phyloP scores from a whole-genome alignment of 2,113 vertebrate species.

The Porphyrio hochstetteri region DNA sequence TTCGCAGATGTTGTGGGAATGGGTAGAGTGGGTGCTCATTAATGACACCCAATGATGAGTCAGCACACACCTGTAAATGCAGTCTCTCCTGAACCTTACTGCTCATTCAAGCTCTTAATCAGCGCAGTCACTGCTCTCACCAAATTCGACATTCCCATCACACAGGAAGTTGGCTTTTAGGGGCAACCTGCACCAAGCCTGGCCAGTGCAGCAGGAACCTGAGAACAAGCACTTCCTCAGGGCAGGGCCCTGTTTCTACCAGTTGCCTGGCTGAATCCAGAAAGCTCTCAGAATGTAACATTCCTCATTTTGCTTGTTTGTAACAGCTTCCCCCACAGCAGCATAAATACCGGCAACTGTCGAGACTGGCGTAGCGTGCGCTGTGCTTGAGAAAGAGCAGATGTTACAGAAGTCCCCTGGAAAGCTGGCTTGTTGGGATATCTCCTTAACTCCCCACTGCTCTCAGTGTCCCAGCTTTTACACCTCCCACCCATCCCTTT shows the following conservation, averaged over 20 bases:
- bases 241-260: not conserved
- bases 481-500: not conserved
- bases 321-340: not conserved
- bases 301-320: not conserved
- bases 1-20: not conserved
- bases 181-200: not conserved
- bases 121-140: not conserved
- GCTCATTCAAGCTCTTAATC: not conserved
- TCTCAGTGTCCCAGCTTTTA: not conserved
- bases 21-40: not conserved
- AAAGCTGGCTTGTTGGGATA: not conserved
- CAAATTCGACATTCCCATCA: not conserved
- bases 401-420: not conserved
- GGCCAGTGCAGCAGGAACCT: not conserved
- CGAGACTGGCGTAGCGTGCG: not conserved
- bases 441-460: not conserved
- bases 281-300: not conserved
- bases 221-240: not conserved
- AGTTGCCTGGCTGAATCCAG: not conserved
- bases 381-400: not conserved
- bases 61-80: not conserved
- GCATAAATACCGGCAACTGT: not conserved
- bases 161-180: not conserved
- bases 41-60: not conserved
- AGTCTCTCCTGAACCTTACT: not conserved